Evolutionary conservation across 2,888 invertebrate genomes (phyloP).

Genomic region (Doris montereyensis): DNA sequence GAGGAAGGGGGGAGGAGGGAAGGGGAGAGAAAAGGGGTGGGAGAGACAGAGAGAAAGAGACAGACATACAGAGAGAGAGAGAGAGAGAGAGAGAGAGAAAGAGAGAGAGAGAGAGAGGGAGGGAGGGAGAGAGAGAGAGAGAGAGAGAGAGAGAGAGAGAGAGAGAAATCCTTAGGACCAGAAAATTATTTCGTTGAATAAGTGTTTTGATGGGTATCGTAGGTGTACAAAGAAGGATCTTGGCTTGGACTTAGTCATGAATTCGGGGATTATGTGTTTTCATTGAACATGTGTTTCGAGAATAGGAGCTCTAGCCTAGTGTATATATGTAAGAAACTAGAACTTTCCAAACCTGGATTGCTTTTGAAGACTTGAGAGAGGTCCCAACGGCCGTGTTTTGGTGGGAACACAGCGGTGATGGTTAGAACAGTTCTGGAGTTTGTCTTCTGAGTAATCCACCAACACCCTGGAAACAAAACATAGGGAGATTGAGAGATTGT

Average conservation of each 20-base stretch:
- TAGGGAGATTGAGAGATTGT: too few relatives aligned
- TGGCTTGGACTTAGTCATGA: too few relatives aligned
- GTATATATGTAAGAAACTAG: too few relatives aligned
- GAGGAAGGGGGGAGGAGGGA: neutral
- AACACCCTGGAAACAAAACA: too few relatives aligned
- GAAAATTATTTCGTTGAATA: too few relatives aligned
- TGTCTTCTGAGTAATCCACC: too few relatives aligned
- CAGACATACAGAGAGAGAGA: neutral
- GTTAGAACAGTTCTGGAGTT: slow-evolving; percentile 68
- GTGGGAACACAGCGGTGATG: slow-evolving; percentile 59
- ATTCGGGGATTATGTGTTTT: too few relatives aligned
- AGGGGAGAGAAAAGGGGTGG: neutral
- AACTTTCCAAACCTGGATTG: slow-evolving; percentile 40
- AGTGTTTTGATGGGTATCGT: too few relatives aligned
- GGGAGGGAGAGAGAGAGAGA: neutral
- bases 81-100: neutral
- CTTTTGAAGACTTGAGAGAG: slow-evolving; percentile 79
- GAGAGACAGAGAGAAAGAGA: neutral
- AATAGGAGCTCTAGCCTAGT: too few relatives aligned
- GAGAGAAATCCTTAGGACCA: too few relatives aligned
- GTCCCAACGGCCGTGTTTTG: slow-evolving; percentile 51
- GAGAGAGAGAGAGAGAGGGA: neutral
- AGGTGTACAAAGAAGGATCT: too few relatives aligned
- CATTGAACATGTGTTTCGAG: too few relatives aligned
- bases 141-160: neutral